A percentile compares a stretch with the other conserved stretches of the same genome.
These are phyloP conservation scores for Linnaemya vulpina DNA, from an alignment of 2,888 invertebrate species.

Conservation along the genomic window DNA sequence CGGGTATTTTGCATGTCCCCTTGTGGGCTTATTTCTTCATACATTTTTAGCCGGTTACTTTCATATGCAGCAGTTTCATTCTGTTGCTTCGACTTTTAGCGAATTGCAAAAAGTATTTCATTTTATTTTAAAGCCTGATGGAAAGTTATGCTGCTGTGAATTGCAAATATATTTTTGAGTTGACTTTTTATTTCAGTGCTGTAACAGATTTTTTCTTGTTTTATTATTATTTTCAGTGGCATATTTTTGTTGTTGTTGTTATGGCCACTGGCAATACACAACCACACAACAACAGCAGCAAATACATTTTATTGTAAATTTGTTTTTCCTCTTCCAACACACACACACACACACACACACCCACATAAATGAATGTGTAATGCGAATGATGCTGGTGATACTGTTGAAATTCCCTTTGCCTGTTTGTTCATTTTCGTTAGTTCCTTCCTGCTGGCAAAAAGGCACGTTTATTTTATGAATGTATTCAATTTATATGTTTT, in stretches of 20 bases:
- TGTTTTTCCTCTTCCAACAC: slow-evolving; percentile 21
- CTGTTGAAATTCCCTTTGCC: slow-evolving; percentile 59
- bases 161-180: slow-evolving; percentile 22
- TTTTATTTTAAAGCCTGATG: slow-evolving; percentile 46
- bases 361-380: slow-evolving; percentile 29
- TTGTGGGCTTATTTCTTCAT: slow-evolving; percentile 22
- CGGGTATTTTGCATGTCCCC: neutral
- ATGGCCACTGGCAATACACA: slow-evolving; percentile 48
- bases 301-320: slow-evolving; percentile 38
- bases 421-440: slow-evolving; percentile 32
- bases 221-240: slow-evolving; percentile 16
- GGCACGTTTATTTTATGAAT: slow-evolving; percentile 64
- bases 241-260: slow-evolving; percentile 35
- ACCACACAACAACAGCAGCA: slow-evolving; percentile 42
- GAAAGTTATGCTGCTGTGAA: slow-evolving; percentile 53
- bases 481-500: slow-evolving; percentile 67
- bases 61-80: slow-evolving; percentile 47
- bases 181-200: slow-evolving; percentile 20
- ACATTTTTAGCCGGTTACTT: slow-evolving; percentile 41
- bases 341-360: neutral
- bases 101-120: neutral
- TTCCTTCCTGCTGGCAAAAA: slow-evolving; percentile 64
- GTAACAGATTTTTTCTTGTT: neutral
- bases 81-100: slow-evolving; percentile 7
- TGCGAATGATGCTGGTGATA: slow-evolving; percentile 28